These are phyloP conservation scores for Chaenogobius annularis DNA, from an alignment of 2,113 vertebrate genomes.

Conservation along the genomic window DNA sequence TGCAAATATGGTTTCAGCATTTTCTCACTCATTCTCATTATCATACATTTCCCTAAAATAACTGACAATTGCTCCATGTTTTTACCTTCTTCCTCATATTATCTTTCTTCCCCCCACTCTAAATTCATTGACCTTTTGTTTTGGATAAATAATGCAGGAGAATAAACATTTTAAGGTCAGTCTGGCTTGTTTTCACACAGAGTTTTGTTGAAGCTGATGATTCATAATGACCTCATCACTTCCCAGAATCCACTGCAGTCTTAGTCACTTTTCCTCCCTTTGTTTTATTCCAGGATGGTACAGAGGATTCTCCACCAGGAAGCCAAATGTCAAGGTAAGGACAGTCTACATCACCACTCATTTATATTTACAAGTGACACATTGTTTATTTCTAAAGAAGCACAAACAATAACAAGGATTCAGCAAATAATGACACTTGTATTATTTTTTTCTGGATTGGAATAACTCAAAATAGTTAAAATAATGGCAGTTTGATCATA, in stretches of 20 bases:
- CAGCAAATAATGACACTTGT: too few species aligned
- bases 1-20: neutral
- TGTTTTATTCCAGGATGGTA: conserved; percentile 89
- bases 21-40: neutral
- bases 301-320: conserved; percentile 91
- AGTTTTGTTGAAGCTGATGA: conserved; percentile 13
- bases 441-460: too few species aligned
- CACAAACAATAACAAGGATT: too few species aligned
- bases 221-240: neutral
- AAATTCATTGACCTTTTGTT: neutral
- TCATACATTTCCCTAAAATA: neutral
- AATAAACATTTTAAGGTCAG: neutral
- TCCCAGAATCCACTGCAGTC: neutral
- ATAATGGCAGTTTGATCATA: too few species aligned
- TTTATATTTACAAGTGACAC: neutral
- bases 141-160: neutral
- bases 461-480: too few species aligned
- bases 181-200: neutral
- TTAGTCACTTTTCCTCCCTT: conserved; percentile 26
- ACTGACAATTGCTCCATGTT: neutral
- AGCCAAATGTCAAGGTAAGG: conserved; percentile 89
- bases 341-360: neutral
- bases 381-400: too few species aligned
- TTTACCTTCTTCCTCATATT: neutral
- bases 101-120: neutral